These are phyloP conservation scores for Cerastis rubricosa DNA, from an alignment of 2,888 invertebrate genomes.

Conservation along the genomic window DNA sequence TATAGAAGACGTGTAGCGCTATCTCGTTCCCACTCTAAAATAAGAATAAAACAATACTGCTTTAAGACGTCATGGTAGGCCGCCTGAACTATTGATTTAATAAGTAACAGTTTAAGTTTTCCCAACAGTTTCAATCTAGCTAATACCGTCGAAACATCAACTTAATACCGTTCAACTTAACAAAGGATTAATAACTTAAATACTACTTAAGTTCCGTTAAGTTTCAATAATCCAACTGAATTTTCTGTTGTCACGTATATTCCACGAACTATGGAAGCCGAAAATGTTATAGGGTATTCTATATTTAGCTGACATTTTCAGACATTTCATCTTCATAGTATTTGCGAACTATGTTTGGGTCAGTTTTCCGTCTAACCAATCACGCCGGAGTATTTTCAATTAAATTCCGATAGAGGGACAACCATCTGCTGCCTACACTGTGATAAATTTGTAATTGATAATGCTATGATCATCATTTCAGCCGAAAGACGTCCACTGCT, in stretches of 20 bases:
- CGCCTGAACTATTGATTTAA: not conserved
- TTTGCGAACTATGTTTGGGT: not conserved
- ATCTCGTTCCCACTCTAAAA: too few relatives aligned
- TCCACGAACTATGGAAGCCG: not conserved
- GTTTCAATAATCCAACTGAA: conserved; percentile 49
- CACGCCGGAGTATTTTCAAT: not conserved
- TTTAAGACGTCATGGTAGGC: too few relatives aligned
- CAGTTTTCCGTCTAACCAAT: conserved; percentile 1
- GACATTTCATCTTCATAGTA: not conserved
- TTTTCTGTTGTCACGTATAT: conserved; percentile 45
- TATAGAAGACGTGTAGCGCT: too few relatives aligned
- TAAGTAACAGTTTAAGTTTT: not conserved
- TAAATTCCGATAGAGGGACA: not conserved
- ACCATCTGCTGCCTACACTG: too few relatives aligned
- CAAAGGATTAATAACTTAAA: conserved; percentile 41
- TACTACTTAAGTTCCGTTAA: conserved; percentile 38
- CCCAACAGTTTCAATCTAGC: not conserved
- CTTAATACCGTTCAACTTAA: conserved; percentile 16
- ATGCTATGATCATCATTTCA: too few relatives aligned
- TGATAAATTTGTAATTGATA: too few relatives aligned
- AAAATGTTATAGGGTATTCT: not conserved
- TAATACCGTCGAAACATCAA: conserved; percentile 25
- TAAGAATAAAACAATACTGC: too few relatives aligned
- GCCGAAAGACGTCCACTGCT: too few relatives aligned
- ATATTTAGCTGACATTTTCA: not conserved